Base-by-base conservation (phyloP, 30 jellyfish, hydroid and myxozoan genomes). In the Cassiopea xamachana region DNA sequence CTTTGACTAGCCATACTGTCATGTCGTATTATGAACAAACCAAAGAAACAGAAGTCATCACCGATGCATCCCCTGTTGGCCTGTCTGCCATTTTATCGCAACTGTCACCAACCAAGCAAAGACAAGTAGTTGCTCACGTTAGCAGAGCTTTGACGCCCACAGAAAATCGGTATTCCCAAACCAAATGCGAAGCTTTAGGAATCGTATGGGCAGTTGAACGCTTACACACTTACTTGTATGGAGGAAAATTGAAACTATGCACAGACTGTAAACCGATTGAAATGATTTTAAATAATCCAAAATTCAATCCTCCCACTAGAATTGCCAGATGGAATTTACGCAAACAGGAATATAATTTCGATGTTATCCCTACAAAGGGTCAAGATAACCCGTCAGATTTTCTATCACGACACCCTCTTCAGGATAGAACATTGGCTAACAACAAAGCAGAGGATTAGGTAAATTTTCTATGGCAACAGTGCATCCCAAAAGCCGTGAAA, bases 401-500 rank as follows among this genome's bases (percentile, higher is more conserved):
- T 17, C 43, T 64, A 64, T 64, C 74, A 64, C 74, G 74, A 64
- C 27, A 64, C 15, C 74, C 74, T 64, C 43, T 9, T 14, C 74
- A 64, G 27, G 74, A 64, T 2, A 17, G 39, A 7, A 64, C 27
- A 64, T 64, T 64, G 74, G 43, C 15, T 9, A 64, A 64, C 51
- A 71, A 71, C 39, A n/a, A 71, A 3, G 18, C 55, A 71, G 80
- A 18, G 51, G 55, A 71, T 4, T 71, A 9, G 58, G 80, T 71
- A 71, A 4, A 1, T 27, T 71, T 43, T 43, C 39, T 71, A 43
- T 19, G 12, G 16, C 55, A 58, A 58, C 87, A 48, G 14, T 49
- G 76, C 75, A 70, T 78, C 51, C 87, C 87, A 44, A 78, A 78
- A 78, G 87, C 49, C 46, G 51, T 78, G 87, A 78, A 43, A 78